Conservation (phyloP, 2,113 vertebrate genomes). For the Dasyornis broadbenti region DNA sequence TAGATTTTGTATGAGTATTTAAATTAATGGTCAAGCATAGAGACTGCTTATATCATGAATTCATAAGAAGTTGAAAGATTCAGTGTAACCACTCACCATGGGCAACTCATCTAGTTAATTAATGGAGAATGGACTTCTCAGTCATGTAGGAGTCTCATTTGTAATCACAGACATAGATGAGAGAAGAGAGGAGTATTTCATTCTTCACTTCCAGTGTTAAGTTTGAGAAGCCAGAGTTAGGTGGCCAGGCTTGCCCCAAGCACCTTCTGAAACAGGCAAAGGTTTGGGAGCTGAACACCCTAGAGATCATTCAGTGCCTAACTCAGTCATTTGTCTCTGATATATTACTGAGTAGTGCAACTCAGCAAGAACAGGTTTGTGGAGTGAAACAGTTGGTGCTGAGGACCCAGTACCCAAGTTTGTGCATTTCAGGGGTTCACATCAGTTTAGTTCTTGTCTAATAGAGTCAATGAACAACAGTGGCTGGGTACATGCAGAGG, state of each 20-base stretch:
- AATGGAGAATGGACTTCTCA: neutral
- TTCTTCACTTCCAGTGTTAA: neutral
- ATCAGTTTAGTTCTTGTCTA: neutral
- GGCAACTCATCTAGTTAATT: neutral
- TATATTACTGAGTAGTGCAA: neutral
- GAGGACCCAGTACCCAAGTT: neutral
- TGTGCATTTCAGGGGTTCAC: neutral
- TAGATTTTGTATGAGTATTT: neutral
- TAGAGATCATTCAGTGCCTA: neutral
- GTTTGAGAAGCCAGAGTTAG: neutral
- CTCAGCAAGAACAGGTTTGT: neutral
- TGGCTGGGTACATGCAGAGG: neutral
- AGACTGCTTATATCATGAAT: neutral
- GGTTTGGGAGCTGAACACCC: neutral
- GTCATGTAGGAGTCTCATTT: neutral
- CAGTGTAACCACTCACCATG: neutral
- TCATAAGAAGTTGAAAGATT: neutral
- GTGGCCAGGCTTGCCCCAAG: neutral
- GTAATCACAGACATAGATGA: neutral
- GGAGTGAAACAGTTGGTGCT: neutral
- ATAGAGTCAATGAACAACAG: neutral
- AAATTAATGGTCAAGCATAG: conserved; percentile 26
- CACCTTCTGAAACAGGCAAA: neutral
- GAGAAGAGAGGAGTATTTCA: neutral
- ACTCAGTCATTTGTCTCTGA: neutral